Evolutionary conservation across 2,888 invertebrate genomes (phyloP).

Genomic region (Chouioia cunea): DNA sequence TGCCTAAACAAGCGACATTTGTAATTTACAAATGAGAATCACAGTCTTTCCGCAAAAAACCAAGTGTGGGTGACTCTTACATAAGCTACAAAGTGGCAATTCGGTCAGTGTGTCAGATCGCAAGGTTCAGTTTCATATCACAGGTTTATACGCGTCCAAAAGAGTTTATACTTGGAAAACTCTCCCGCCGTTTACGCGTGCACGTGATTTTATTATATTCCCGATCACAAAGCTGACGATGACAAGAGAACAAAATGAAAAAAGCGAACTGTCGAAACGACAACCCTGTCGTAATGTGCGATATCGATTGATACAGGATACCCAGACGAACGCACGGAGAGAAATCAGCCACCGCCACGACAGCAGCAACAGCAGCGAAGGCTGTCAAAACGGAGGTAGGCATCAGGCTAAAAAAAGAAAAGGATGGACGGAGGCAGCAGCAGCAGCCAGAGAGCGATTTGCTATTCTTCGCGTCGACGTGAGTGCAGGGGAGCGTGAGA

Average conservation of each 20-base stretch:
- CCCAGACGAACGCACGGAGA: too few species aligned
- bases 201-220: neutral
- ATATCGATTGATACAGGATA: too few species aligned
- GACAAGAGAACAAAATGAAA: neutral
- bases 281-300: too few species aligned
- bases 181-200: neutral
- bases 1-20: too few species aligned
- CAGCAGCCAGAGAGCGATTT: conserved; percentile 14
- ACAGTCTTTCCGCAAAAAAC: too few species aligned
- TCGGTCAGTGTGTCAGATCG: conserved; percentile 26
- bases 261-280: too few species aligned
- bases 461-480: conserved; percentile 24
- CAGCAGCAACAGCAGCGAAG: too few species aligned
- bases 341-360: neutral
- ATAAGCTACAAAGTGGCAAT: too few species aligned
- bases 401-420: neutral
- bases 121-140: too few species aligned
- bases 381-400: conserved; percentile 17
- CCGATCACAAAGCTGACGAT: neutral
- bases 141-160: neutral
- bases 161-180: neutral
- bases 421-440: neutral
- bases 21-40: too few species aligned
- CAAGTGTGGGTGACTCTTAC: too few species aligned
- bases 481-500: conserved; percentile 19